These are phyloP conservation scores for Varecia variegata DNA, from an alignment of 2,797 vertebrate genomes.

Conservation along the genomic window DNA sequence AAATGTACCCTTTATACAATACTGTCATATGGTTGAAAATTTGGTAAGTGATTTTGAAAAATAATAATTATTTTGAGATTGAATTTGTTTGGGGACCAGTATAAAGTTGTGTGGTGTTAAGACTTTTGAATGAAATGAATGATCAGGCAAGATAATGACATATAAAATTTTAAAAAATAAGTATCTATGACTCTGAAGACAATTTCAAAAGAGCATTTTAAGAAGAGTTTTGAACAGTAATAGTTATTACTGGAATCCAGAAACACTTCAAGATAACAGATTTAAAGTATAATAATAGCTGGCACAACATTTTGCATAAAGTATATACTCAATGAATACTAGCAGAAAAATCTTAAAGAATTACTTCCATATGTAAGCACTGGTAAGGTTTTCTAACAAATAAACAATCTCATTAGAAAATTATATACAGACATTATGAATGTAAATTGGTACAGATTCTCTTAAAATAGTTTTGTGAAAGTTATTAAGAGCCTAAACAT, in stretches of 20 bases:
- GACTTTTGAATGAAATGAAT: background rate
- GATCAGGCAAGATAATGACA: background rate
- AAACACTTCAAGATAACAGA: background rate
- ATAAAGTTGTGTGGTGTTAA: background rate
- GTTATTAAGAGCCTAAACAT: background rate
- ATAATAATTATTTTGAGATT: background rate
- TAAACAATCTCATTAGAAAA: conserved; percentile 12
- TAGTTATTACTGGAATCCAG: background rate
- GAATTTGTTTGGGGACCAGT: background rate
- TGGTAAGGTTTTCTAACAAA: conserved; percentile 4
- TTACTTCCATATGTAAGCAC: background rate
- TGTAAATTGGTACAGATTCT: background rate
- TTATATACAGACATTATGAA: background rate
- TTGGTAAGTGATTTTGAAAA: conserved; percentile 11
- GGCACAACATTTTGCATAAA: background rate
- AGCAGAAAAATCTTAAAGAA: background rate
- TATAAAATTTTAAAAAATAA: background rate
- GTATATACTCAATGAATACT: background rate
- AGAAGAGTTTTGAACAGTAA: background rate
- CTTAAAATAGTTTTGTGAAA: background rate
- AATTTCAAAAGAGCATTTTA: conserved; percentile 2
- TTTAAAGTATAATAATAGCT: background rate
- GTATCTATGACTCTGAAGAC: background rate
- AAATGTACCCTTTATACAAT: background rate
- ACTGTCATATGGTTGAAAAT: background rate